phyloP scores from a whole-genome alignment of 2,797 vertebrate genomes.

The Gymnopithys bicolor region DNA sequence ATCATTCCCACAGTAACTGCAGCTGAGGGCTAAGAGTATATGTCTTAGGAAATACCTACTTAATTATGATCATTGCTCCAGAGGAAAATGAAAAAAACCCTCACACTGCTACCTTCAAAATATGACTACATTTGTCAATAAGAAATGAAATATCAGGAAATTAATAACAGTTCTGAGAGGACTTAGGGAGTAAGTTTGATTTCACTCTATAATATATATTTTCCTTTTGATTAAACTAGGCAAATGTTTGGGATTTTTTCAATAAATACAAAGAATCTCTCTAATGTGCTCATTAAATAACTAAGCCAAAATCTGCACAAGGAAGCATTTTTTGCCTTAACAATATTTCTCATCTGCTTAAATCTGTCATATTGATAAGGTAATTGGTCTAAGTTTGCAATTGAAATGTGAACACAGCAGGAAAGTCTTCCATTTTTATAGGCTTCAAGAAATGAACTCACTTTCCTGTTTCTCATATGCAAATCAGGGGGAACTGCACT shows the following conservation, averaged over 20 bases:
- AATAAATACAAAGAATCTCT: not conserved
- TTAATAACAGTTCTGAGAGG: not conserved
- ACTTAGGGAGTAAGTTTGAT: not conserved
- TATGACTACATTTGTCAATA: not conserved
- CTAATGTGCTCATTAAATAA: not conserved
- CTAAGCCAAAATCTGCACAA: not conserved
- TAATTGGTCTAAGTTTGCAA: not conserved
- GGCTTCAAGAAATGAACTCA: not conserved
- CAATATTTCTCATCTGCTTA: not conserved
- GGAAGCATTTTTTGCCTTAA: not conserved
- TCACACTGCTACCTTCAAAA: not conserved
- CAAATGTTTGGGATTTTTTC: not conserved
- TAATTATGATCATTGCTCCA: not conserved
- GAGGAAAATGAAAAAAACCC: not conserved
- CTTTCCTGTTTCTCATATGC: not conserved
- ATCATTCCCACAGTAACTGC: not conserved
- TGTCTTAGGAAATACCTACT: not conserved
- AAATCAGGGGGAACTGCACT: not conserved
- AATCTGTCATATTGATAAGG: not conserved
- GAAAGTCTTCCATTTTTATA: not conserved
- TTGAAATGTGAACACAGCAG: not conserved
- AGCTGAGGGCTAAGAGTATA: not conserved
- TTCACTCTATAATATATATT: not conserved
- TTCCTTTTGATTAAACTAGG: not conserved
- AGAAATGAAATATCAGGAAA: not conserved